Percentiles rank a stretch among this genome's conserved stretches.
Conservation (phyloP, 2,888 invertebrate genomes). For the Galerucella calmariensis region DNA sequence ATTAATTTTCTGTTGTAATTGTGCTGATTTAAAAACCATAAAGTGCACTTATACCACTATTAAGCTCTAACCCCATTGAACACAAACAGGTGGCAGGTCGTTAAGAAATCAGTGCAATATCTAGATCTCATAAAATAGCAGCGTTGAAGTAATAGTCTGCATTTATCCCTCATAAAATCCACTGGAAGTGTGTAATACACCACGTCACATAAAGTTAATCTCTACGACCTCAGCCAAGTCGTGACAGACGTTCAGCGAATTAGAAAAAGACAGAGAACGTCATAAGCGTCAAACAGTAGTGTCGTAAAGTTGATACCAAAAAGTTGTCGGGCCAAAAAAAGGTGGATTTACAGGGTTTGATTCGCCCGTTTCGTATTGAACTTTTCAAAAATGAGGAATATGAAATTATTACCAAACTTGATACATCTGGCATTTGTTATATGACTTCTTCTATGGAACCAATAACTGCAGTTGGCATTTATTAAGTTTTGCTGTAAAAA, state of each 20-base stretch:
- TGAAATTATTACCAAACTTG: too few species aligned
- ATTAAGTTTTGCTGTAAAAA: too few species aligned
- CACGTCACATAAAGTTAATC: conserved; percentile 65
- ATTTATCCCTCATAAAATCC: conserved; percentile 65
- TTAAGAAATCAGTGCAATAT: conserved; percentile 62
- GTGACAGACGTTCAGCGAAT: conserved; percentile 52
- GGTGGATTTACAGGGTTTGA: conserved; percentile 24
- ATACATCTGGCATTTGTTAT: too few species aligned
- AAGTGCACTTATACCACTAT: conserved; percentile 18
- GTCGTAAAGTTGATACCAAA: conserved; percentile 63
- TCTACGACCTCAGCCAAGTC: conserved; percentile 55
- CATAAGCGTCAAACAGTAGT: conserved; percentile 65
- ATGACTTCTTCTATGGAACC: too few species aligned
- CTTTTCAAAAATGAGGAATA: too few species aligned
- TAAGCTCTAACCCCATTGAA: conserved; percentile 27
- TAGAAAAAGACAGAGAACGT: conserved; percentile 58
- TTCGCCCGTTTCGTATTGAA: background rate
- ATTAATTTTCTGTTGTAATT: background rate
- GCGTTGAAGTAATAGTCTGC: conserved; percentile 64
- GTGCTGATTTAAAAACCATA: conserved; percentile 9
- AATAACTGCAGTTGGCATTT: too few species aligned
- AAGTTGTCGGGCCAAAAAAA: conserved; percentile 57
- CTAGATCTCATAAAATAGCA: conserved; percentile 62
- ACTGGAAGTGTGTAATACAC: conserved; percentile 66
- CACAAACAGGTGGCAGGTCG: conserved; percentile 57